These are phyloP conservation scores for Columba livia DNA, from an alignment of 2,113 vertebrate species.

Conservation along the genomic window DNA sequence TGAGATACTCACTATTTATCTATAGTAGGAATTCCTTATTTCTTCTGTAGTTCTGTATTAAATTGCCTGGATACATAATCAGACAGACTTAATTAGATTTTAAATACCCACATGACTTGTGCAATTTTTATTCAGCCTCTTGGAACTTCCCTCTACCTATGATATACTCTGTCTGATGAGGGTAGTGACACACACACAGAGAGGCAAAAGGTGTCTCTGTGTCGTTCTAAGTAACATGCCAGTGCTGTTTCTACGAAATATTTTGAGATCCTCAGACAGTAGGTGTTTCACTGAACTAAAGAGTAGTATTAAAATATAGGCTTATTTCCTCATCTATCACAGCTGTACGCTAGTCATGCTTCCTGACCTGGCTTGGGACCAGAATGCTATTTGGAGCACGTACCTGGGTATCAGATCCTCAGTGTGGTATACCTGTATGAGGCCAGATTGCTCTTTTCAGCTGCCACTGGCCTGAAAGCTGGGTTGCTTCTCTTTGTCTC, in stretches of 20 bases:
- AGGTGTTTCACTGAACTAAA: background rate
- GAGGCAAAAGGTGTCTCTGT: background rate
- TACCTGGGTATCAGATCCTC: background rate
- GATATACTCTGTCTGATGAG: background rate
- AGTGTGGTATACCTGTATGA: background rate
- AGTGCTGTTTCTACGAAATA: background rate
- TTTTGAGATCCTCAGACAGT: background rate
- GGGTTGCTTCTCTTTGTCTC: background rate
- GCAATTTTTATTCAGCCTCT: background rate
- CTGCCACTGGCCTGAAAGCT: background rate
- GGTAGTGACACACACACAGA: background rate
- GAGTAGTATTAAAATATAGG: background rate
- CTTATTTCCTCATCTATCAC: background rate
- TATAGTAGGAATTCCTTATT: background rate
- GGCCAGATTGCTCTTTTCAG: background rate
- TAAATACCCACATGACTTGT: background rate
- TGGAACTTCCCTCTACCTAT: background rate
- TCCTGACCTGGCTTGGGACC: background rate
- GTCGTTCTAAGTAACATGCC: background rate
- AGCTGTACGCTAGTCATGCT: background rate
- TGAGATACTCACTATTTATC: background rate
- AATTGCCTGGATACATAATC: conserved; percentile 22
- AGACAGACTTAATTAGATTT: conserved; percentile 19
- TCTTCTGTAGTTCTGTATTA: background rate
- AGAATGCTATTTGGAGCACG: rapidly evolving